Evolutionary conservation across 2,888 invertebrate species (phyloP).

Genomic region (Agrotis clavis): DNA sequence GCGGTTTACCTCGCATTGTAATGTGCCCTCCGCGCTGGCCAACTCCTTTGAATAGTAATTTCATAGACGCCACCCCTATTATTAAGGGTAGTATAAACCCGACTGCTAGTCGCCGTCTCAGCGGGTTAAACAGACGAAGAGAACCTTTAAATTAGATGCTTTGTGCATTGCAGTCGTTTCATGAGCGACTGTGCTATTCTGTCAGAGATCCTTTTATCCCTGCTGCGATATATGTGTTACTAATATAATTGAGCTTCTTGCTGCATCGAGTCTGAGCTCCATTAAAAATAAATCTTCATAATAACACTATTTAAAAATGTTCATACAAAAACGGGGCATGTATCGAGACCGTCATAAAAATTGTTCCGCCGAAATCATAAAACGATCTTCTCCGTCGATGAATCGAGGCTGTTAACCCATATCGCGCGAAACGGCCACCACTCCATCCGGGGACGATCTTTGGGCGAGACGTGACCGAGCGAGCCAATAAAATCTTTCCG

Average conservation of each 20-base stretch:
- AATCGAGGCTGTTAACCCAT: constrained; percentile 83
- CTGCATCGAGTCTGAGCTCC: constrained; percentile 1
- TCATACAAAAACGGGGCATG: constrained; percentile 58
- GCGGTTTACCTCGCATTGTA: constrained; percentile 83
- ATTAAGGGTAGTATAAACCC: constrained; percentile 84
- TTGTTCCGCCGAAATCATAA: constrained; percentile 81
- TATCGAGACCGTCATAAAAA: constrained; percentile 74
- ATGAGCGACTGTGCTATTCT: constrained; percentile 60
- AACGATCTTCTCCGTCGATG: constrained; percentile 83
- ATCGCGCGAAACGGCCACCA: constrained; percentile 80
- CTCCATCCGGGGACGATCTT: constrained; percentile 83
- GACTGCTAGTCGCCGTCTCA: constrained; percentile 79
- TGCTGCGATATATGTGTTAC: constrained; percentile 44
- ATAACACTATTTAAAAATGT: constrained; percentile 50
- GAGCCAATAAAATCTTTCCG: constrained; percentile 85
- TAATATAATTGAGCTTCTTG: constrained; percentile 31
- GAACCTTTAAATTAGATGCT: constrained; percentile 79
- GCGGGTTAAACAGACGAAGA: constrained; percentile 77
- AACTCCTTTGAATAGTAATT: constrained; percentile 84
- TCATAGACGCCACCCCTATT: constrained; percentile 82
- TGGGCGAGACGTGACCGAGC: constrained; percentile 85
- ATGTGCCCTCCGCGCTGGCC: constrained; percentile 76
- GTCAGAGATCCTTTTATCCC: constrained; percentile 59
- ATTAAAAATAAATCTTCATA: constrained; percentile 34
- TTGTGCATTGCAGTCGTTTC: constrained; percentile 72